Evolutionary conservation across 2,113 vertebrate species (phyloP).

Genomic region (Aegypius monachus): DNA sequence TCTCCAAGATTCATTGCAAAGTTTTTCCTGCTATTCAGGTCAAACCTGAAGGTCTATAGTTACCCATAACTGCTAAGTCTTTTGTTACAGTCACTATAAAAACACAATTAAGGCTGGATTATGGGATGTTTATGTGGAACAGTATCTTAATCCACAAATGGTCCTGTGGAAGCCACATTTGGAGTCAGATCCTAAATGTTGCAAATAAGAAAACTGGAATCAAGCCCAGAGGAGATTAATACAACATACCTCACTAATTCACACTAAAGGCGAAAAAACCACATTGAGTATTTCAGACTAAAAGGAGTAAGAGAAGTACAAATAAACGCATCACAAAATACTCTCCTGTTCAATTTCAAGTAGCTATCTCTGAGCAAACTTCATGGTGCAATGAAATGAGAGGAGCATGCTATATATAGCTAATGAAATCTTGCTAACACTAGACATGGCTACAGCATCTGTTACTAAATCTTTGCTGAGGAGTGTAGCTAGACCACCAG

Average conservation of each 20-base stretch:
- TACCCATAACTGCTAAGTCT: neutral
- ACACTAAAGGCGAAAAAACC: neutral
- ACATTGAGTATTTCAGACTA: neutral
- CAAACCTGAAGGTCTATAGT: neutral
- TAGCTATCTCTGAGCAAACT: neutral
- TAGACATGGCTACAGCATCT: slow-evolving; percentile 39
- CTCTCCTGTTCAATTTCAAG: neutral
- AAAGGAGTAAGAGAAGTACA: neutral
- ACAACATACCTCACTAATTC: neutral
- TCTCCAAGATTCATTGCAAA: neutral
- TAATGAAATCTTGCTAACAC: slow-evolving; percentile 32
- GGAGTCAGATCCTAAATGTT: neutral
- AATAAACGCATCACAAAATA: neutral
- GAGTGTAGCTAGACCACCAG: neutral
- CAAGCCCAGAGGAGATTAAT: slow-evolving; percentile 34
- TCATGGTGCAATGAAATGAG: neutral
- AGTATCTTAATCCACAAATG: slow-evolving; percentile 36
- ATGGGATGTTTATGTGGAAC: neutral
- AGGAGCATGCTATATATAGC: neutral
- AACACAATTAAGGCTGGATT: slow-evolving; percentile 54
- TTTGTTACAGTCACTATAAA: slow-evolving; percentile 52
- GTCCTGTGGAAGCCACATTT: slow-evolving; percentile 20
- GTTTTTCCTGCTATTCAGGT: neutral
- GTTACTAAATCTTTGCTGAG: slow-evolving; percentile 33
- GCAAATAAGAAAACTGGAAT: slow-evolving; percentile 4